These are phyloP conservation scores for Felis catus DNA, from an alignment of 2,113 vertebrate species.

Conservation along the genomic window F.catus_Fca126_mat1.0 CM031419.1:46449001-46449500, in stretches of 20 bases:
- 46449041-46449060: background rate
- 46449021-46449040: background rate
- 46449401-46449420: background rate
- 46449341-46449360: background rate
- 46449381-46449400: no score
- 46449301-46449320: no score
- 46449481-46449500: background rate
- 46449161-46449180: accelerated
- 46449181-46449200: background rate
- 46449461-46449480: background rate
- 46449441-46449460: accelerated
- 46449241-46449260: accelerated
- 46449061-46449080: background rate
- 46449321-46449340: background rate
- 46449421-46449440: background rate
- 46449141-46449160: background rate
- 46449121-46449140: background rate
- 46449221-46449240: background rate
- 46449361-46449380: background rate
- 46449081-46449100: background rate
- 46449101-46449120: background rate
- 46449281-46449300: background rate
- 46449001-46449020: background rate
- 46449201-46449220: background rate
- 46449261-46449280: accelerated